Base-by-base conservation (phyloP, 23 tunicate genomes). In the Oikopleura albicans region DNA sequence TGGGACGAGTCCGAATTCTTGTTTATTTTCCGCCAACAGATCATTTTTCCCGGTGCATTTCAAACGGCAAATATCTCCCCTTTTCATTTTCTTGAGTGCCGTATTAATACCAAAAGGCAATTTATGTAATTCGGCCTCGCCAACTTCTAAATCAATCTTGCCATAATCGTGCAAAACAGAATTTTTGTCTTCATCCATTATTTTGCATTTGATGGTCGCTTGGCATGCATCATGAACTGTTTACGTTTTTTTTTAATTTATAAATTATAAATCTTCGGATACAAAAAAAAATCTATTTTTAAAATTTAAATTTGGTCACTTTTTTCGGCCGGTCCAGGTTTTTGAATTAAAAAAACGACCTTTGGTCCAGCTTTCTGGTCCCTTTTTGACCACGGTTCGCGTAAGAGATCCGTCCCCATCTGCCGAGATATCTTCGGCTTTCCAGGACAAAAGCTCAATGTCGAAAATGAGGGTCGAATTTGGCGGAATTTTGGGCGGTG, bases 401-500 rank as follows among this genome's bases (percentile, higher is more conserved):
- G 31, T 2, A 71, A 71, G 27, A 2, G 79, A 71, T 2, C 36
- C 79, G 37, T 71, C 79, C 4, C 34, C 35, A 37, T 71, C 35
- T 2, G 2, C 34, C 31, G 79, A 71, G 31, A 71, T 71, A 41
- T 56, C 56, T 39, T 83, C 40, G 39, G 91, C 97, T 91, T 94
- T 89, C 98, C 98, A 94, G 0, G 87, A 89, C 76, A 88, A 85
- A 40, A 94, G 56, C 41, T 94, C 98, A 1, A 94, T 83, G 59
- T 90, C 98, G 84, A 90, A 94, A 0, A 84, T 40, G 40, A 94
- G 84, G 36, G 89, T 88, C 0, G 98, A 87, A 66, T 86, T 85
- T 12, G 89, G 79, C 0, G 98, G 98, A 16, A 94, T 94, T 63
- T 87, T 88, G 0, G 98, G 98, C 1, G 98, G 98, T 40, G 90